Evolutionary conservation across 2,797 vertebrate species (phyloP).

Genomic region (Hypotaenidia philippensis): DNA sequence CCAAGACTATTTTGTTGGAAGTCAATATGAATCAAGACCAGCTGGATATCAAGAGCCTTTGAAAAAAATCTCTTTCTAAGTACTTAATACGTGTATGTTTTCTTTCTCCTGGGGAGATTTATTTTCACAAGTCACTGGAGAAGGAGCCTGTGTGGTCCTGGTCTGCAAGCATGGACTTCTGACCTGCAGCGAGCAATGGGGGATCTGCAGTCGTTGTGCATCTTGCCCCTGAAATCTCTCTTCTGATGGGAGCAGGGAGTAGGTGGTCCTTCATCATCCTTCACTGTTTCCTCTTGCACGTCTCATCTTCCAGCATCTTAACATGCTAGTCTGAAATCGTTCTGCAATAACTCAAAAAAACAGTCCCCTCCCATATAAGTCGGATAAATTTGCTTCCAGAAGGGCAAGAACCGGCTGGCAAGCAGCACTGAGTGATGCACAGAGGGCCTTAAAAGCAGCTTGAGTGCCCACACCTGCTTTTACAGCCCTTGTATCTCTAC

Average conservation of each 20-base stretch:
- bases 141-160: slow-evolving; percentile 34
- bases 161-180: background rate
- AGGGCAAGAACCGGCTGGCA: background rate
- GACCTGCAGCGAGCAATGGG: background rate
- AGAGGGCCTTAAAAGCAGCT: background rate
- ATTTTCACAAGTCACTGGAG: slow-evolving; percentile 32
- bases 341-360: accelerated
- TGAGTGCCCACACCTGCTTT: background rate
- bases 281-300: background rate
- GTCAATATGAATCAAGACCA: slow-evolving; percentile 51
- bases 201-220: background rate
- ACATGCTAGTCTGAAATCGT: background rate
- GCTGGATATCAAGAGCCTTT: slow-evolving; percentile 54
- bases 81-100: slow-evolving; percentile 52
- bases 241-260: background rate
- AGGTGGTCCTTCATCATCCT: background rate
- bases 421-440: background rate
- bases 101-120: slow-evolving; percentile 45
- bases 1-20: slow-evolving; percentile 37
- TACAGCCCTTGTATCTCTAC: background rate
- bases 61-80: slow-evolving; percentile 60
- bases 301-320: background rate
- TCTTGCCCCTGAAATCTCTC: background rate
- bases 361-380: background rate
- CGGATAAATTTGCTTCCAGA: background rate